Evolutionary conservation across 1,140 invertebrate species (phyloP).

Genomic region (Vanessa atalanta): DNA sequence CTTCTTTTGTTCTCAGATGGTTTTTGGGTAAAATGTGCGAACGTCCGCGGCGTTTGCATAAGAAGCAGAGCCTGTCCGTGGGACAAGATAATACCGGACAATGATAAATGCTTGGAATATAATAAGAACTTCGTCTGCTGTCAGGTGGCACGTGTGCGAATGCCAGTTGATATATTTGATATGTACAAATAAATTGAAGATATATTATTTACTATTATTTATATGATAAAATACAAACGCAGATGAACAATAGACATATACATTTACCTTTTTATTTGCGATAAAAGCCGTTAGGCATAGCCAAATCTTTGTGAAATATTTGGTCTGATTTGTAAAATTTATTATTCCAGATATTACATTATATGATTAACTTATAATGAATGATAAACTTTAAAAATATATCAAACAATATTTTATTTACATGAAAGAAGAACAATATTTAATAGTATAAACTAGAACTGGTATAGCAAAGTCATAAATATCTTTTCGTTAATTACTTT

Average conservation of each 20-base stretch:
- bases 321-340: too few relatives aligned
- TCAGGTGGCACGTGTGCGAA: constrained; percentile 38
- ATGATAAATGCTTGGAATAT: constrained; percentile 39
- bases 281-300: too few relatives aligned
- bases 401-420: too few relatives aligned
- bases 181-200: constrained; percentile 6
- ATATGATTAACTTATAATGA: too few relatives aligned
- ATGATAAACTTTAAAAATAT: too few relatives aligned
- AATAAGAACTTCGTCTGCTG: constrained; percentile 48
- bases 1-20: constrained; percentile 25
- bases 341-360: too few relatives aligned
- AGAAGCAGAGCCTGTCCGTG: constrained; percentile 41
- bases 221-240: constrained; percentile 19
- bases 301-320: too few relatives aligned
- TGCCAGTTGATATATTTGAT: constrained; percentile 49
- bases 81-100: constrained; percentile 36
- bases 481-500: too few relatives aligned
- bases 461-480: too few relatives aligned
- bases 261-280: too few relatives aligned
- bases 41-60: constrained; percentile 44
- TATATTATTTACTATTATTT: not conserved
- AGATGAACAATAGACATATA: constrained; percentile 39
- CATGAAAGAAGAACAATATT: too few relatives aligned
- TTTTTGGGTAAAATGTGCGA: constrained; percentile 28
- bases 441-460: too few relatives aligned